These are phyloP conservation scores for Acrocyrtus sp. DNA, from an alignment of 2,888 invertebrate genomes.

Conservation along the genomic window DNA sequence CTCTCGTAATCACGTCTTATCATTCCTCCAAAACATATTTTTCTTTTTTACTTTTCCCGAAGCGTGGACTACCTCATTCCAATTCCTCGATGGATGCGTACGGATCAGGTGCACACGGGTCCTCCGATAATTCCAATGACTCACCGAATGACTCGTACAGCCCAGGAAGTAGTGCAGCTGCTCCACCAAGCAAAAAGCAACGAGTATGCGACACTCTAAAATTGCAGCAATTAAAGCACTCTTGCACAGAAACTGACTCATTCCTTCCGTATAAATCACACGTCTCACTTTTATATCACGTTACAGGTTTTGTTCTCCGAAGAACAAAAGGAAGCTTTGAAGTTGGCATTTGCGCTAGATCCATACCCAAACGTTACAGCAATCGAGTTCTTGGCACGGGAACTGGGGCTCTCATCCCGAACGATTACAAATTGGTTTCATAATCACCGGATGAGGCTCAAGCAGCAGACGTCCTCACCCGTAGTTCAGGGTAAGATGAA, in stretches of 20 bases:
- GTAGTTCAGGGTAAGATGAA: conserved; percentile 61
- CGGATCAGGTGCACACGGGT: conserved; percentile 62
- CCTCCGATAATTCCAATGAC: conserved; percentile 64
- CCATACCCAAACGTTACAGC: conserved; percentile 97
- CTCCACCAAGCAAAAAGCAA: conserved; percentile 63
- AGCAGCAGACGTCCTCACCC: conserved; percentile 74
- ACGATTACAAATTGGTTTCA: conserved; percentile 99
- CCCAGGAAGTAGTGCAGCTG: conserved; percentile 62
- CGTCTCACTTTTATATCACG: conserved; percentile 28
- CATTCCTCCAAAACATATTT: no score
- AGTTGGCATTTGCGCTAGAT: conserved; percentile 93
- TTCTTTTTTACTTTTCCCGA: no score
- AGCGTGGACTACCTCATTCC: conserved; percentile 69
- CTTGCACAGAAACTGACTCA: no score
- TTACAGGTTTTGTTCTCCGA: conserved; percentile 89
- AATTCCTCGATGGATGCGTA: conserved; percentile 62
- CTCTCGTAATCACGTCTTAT: no score
- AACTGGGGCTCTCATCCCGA: conserved; percentile 89
- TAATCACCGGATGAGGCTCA: conserved; percentile 98
- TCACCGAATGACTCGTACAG: conserved; percentile 63
- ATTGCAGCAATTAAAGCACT: conserved; percentile 35
- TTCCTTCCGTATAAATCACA: no score
- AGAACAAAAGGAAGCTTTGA: conserved; percentile 96
- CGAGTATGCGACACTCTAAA: conserved; percentile 54
- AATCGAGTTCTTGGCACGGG: conserved; percentile 93